phyloP scores from a whole-genome alignment of 2,797 vertebrate species.

The Centropyge bicolor region DNA sequence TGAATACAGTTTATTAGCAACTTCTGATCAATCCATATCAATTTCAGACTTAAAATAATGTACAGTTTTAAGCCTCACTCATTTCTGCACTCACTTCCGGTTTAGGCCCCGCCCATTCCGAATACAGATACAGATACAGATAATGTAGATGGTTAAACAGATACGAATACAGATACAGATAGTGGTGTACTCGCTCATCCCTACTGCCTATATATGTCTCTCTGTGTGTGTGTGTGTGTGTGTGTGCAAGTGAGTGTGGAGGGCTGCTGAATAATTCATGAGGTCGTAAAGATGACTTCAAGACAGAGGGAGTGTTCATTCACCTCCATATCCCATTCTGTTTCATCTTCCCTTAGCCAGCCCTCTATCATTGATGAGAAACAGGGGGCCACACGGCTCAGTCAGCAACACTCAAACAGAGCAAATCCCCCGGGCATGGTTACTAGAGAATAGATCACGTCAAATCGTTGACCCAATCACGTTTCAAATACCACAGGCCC shows the following conservation, averaged over 20 bases:
- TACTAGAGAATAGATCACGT: conserved; percentile 78
- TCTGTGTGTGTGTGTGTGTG: conserved; percentile 12
- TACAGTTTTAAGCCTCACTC: too few relatives aligned
- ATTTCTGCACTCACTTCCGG: too few relatives aligned
- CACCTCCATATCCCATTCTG: conserved; percentile 74
- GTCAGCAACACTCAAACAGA: conserved; percentile 73
- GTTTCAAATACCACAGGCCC: conserved; percentile 72
- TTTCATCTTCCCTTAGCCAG: conserved; percentile 77
- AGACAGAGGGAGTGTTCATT: conserved; percentile 73
- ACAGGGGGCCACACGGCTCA: conserved; percentile 64
- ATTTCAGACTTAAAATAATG: too few relatives aligned
- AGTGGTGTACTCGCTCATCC: too few relatives aligned
- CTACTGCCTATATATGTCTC: conserved; percentile 19
- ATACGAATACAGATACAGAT: too few relatives aligned
- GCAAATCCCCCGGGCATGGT: conserved; percentile 72
- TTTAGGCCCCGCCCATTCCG: too few relatives aligned
- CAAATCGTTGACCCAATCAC: conserved; percentile 77
- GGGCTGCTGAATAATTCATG: conserved; percentile 78
- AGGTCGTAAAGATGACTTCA: conserved; percentile 74
- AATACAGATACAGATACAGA: too few relatives aligned
- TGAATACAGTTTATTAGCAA: too few relatives aligned
- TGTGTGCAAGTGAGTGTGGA: conserved; percentile 12
- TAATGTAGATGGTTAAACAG: too few relatives aligned
- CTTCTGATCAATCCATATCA: too few relatives aligned
- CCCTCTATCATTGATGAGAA: conserved; percentile 80